Evolutionary conservation across 2,113 vertebrate genomes (phyloP).

Genomic region (Illadopsis cleaveri): DNA sequence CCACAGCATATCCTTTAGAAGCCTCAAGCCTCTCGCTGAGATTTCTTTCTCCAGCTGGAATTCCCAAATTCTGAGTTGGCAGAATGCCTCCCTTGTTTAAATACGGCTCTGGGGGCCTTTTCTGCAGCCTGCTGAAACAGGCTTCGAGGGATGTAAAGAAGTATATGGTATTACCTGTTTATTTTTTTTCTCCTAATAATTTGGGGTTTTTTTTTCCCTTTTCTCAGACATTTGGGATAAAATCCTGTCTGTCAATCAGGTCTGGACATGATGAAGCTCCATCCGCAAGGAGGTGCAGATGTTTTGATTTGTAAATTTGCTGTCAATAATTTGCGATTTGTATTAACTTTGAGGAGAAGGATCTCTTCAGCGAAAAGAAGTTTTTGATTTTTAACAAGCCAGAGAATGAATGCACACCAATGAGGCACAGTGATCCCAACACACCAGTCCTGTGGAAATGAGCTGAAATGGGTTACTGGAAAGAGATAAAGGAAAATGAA

Average conservation of each 20-base stretch:
- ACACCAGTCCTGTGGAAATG: neutral
- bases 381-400: neutral
- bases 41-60: conserved; percentile 40
- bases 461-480: neutral
- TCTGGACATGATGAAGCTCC: neutral
- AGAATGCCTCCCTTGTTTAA: conserved; percentile 18
- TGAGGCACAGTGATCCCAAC: neutral
- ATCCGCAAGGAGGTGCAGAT: neutral
- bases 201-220: neutral
- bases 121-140: conserved; percentile 43
- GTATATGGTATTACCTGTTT: conserved; percentile 58
- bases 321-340: neutral
- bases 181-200: conserved; percentile 43
- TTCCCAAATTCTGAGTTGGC: conserved; percentile 6
- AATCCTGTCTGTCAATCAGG: neutral
- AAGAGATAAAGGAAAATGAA: neutral
- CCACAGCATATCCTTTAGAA: conserved; percentile 47
- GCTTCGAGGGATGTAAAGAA: conserved; percentile 37
- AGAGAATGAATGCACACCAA: neutral
- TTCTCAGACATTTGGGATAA: neutral
- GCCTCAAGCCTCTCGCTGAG: conserved; percentile 17
- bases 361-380: neutral
- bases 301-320: neutral
- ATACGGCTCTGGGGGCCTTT: conserved; percentile 23
- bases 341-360: neutral